Conservation (phyloP, 2,888 invertebrate genomes). For the Endotricha flammealis region DNA sequence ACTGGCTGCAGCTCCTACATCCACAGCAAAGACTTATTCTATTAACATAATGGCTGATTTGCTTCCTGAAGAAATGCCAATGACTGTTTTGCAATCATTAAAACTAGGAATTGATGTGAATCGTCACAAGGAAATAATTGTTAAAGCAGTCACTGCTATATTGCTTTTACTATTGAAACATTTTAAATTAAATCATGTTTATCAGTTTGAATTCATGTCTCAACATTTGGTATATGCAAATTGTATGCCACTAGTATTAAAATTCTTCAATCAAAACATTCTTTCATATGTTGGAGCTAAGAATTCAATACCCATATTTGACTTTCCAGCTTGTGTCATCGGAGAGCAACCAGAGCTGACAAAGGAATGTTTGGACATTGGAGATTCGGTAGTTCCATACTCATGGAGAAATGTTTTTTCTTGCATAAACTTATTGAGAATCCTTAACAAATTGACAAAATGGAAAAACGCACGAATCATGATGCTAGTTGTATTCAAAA, state of each 20-base stretch:
- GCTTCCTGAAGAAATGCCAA: slow-evolving; percentile 97
- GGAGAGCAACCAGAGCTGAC: slow-evolving; percentile 96
- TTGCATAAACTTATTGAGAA: slow-evolving; percentile 96
- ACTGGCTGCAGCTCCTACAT: slow-evolving; percentile 98
- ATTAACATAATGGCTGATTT: slow-evolving; percentile 99
- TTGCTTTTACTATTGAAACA: slow-evolving; percentile 95
- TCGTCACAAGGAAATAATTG: slow-evolving; percentile 98
- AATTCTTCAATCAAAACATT: slow-evolving; percentile 99
- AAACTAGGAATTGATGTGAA: slow-evolving; percentile 98
- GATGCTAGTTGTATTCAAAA: slow-evolving; percentile 99
- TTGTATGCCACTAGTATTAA: slow-evolving; percentile 97
- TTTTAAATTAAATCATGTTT: slow-evolving; percentile 97
- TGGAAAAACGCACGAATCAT: slow-evolving; percentile 99
- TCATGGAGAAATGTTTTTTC: slow-evolving; percentile 99
- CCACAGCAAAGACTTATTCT: slow-evolving; percentile 97
- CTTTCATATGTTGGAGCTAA: slow-evolving; percentile 96
- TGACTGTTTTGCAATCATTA: slow-evolving; percentile 95
- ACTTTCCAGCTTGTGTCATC: slow-evolving; percentile 97
- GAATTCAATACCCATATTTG: slow-evolving; percentile 94
- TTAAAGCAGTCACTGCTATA: slow-evolving; percentile 96
- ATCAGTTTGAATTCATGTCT: slow-evolving; percentile 99
- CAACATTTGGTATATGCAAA: slow-evolving; percentile 99
- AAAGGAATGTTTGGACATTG: slow-evolving; percentile 92
- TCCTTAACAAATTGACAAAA: slow-evolving; percentile 98
- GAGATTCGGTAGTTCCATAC: slow-evolving; percentile 87